Conservation (phyloP, 2,888 invertebrate species). For the Trisateles emortualis region DNA sequence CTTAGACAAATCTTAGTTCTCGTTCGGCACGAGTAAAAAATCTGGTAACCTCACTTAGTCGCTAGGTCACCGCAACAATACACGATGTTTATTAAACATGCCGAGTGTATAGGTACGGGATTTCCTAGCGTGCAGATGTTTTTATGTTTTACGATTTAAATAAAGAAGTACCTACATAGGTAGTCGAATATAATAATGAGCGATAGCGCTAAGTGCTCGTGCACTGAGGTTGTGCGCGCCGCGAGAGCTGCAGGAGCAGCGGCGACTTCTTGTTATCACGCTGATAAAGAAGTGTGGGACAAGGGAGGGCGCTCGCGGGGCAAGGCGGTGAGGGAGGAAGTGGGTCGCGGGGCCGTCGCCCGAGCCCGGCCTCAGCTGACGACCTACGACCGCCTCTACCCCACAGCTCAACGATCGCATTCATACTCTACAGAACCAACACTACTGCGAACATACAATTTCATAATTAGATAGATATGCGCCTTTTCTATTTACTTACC, state of each 20-base stretch:
- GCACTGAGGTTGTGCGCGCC: constrained; percentile 21
- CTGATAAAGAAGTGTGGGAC: constrained; percentile 69
- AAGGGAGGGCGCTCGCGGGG: constrained; percentile 54
- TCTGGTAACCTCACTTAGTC: constrained; percentile 34
- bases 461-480: constrained; percentile 14
- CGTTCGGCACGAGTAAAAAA: constrained; percentile 49
- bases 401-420: constrained; percentile 59
- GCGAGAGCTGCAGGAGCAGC: constrained; percentile 48
- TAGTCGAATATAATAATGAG: constrained; percentile 5
- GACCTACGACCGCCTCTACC: constrained; percentile 68
- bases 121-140: constrained; percentile 16
- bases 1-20: constrained; percentile 49
- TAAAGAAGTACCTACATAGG: constrained; percentile 12
- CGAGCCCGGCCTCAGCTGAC: constrained; percentile 71
- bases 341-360: constrained; percentile 82
- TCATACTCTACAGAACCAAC: constrained; percentile 45
- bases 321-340: constrained; percentile 65
- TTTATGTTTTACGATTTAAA: constrained; percentile 16
- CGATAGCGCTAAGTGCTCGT: constrained; percentile 30
- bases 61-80: constrained; percentile 39
- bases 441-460: constrained; percentile 13
- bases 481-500: background rate
- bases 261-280: constrained; percentile 69
- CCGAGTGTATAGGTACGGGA: constrained; percentile 24
- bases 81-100: constrained; percentile 24